These are phyloP conservation scores for Melanocharis versteri DNA, from an alignment of 2,113 vertebrate species.

Conservation along the genomic window DNA sequence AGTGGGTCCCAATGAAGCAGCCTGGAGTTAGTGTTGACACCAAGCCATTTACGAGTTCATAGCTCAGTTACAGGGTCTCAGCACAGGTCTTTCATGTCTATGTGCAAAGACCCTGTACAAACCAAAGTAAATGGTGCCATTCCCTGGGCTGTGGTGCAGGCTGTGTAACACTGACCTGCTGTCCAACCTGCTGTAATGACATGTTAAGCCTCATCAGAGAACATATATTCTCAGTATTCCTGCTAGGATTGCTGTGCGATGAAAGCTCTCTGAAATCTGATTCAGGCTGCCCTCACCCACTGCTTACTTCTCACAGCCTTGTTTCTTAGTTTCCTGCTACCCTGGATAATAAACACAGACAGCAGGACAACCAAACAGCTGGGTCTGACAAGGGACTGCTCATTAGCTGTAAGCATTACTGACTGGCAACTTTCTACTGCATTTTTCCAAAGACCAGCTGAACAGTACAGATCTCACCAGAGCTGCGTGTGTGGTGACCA, in stretches of 20 bases:
- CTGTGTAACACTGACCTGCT: background rate
- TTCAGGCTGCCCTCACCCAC: background rate
- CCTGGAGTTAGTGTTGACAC: background rate
- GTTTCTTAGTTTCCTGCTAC: background rate
- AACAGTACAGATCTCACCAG: background rate
- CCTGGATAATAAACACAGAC: background rate
- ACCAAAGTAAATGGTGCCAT: background rate
- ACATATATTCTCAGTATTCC: background rate
- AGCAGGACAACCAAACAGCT: background rate
- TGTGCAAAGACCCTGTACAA: background rate
- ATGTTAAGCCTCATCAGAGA: background rate
- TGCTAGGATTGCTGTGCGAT: background rate
- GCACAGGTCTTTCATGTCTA: background rate
- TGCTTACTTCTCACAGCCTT: background rate
- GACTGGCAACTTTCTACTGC: background rate
- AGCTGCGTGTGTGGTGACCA: background rate
- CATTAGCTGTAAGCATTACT: background rate
- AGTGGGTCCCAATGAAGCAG: background rate
- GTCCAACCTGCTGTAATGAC: background rate
- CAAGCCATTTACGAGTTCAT: background rate
- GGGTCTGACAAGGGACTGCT: background rate
- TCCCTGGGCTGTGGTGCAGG: background rate
- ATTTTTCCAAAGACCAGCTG: background rate
- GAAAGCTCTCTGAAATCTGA: background rate
- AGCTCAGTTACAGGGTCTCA: background rate